Base-by-base conservation (phyloP, 2,888 invertebrate species). In the Exephanes ischioxanthus region DNA sequence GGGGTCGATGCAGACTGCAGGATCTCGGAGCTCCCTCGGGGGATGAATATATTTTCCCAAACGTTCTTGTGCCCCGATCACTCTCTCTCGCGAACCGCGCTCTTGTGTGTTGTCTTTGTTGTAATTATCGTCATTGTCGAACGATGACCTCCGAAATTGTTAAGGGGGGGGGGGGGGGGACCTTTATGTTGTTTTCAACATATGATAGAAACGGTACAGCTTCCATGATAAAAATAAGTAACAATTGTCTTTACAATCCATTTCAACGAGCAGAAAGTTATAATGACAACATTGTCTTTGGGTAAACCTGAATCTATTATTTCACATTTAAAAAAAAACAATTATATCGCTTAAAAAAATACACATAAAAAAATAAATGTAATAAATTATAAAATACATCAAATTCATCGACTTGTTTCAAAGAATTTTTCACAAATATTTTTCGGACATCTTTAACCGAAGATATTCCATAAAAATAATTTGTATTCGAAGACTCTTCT, bases 121-220 rank as follows among this genome's bases (percentile, higher is more conserved):
- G 75, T 80, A 87, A 86, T 86, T 86, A 87, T 84, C 80, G 80
- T 76, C 80, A 86, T 84, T 87, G 86, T 87, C 53, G 79, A 77
- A 22, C 11, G 55, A 70, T 77, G 78, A 86, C 72, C 77, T 86
- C 61, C 22, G 72, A 58, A 63, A 72, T 80, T 81, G 72, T 78
- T 68, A 66, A 85, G n/a, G 53, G 66, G 63, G 79, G 16, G 61
- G 26, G 26, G 26, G 26, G 26, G 26, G 26, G 26, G 2, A 26
- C 2, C 26, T 26, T 26, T 26, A 26, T 14, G 45, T 68, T 48
- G 22, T 75, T 75, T 66, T 72, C 30, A 22, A 51, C 7, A n/a
- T 26, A 16, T 22, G 26, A 26, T 22, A 16, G 41, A 53, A 26
- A 67, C 48, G n/a, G 26, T 45, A 45, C 58, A 55, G 58, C 16